Conservation (phyloP, 2,888 invertebrate genomes). For the Pantelozetes paolii region DNA sequence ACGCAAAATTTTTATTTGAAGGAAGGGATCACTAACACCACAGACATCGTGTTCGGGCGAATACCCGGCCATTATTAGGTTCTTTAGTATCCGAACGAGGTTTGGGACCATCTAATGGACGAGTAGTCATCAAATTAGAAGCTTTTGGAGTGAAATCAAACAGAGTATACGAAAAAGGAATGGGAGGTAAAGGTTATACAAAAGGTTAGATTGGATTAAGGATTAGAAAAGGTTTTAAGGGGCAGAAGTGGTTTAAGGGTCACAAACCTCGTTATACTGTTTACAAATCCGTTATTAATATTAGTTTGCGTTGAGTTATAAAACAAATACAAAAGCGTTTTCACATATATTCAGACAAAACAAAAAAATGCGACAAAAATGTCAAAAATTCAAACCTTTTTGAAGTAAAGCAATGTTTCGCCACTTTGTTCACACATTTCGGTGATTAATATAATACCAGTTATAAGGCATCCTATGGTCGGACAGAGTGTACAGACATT, state of each 20-base stretch:
- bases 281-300: constrained; percentile 13
- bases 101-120: constrained; percentile 86
- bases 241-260: no score
- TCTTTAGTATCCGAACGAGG: constrained; percentile 95
- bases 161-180: background rate
- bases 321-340: constrained; percentile 27
- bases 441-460: constrained; percentile 94
- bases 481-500: background rate
- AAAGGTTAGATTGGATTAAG: no score
- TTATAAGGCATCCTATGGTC: constrained; percentile 79
- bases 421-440: constrained; percentile 99
- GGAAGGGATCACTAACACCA: constrained; percentile 97
- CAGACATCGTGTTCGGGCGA: constrained; percentile 99
- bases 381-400: constrained; percentile 81
- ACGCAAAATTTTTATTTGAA: constrained; percentile 96
- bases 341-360: background rate
- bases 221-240: no score
- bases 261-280: constrained; percentile 41
- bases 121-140: constrained; percentile 48
- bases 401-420: constrained; percentile 95
- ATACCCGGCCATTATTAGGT: constrained; percentile 95
- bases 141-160: background rate
- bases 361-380: background rate
- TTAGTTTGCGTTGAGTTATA: constrained; percentile 4
- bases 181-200: no score